Percentiles rank a stretch among this genome's conserved stretches.
phyloP scores from a whole-genome alignment of 2,797 vertebrate genomes.

The Paedocypris micromegethes region DNA sequence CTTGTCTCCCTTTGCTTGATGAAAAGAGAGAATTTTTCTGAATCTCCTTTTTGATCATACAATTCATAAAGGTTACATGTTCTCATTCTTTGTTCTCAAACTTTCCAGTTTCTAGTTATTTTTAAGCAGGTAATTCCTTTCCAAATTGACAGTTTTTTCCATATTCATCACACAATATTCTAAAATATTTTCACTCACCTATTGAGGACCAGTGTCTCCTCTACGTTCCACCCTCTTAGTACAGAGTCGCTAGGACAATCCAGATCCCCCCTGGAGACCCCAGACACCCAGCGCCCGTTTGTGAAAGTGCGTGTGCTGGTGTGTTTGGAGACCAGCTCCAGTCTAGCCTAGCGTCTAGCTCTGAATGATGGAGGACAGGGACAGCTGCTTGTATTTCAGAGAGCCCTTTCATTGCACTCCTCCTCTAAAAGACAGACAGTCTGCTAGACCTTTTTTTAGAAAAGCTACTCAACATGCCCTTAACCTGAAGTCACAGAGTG shows the following conservation, averaged over 20 bases:
- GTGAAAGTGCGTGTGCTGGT: background rate
- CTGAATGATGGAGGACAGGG: slow-evolving; percentile 65
- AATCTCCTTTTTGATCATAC: too few species aligned
- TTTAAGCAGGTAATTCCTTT: background rate
- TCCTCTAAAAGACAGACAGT: slow-evolving; percentile 32
- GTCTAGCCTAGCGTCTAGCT: slow-evolving; percentile 56
- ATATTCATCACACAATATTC: background rate
- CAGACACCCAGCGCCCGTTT: slow-evolving; percentile 25
- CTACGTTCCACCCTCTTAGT: background rate
- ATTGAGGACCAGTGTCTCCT: background rate
- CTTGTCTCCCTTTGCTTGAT: too few species aligned
- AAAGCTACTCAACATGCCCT: slow-evolving; percentile 72
- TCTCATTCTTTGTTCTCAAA: too few species aligned
- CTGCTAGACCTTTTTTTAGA: slow-evolving; percentile 72
- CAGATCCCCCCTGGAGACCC: slow-evolving; percentile 30
- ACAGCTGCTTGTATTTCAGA: slow-evolving; percentile 85
- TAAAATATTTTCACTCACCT: slow-evolving; percentile 32
- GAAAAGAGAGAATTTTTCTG: too few species aligned
- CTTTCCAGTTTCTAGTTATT: too few species aligned
- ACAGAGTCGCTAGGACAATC: slow-evolving; percentile 33
- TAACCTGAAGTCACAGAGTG: slow-evolving; percentile 67
- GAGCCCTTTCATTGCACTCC: slow-evolving; percentile 39
- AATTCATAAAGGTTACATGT: too few species aligned
- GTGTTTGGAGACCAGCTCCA: slow-evolving; percentile 81
- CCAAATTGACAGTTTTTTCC: background rate